These are phyloP conservation scores for Hyles vespertilio DNA, from an alignment of 1,140 invertebrate genomes.

Conservation along the genomic window DNA sequence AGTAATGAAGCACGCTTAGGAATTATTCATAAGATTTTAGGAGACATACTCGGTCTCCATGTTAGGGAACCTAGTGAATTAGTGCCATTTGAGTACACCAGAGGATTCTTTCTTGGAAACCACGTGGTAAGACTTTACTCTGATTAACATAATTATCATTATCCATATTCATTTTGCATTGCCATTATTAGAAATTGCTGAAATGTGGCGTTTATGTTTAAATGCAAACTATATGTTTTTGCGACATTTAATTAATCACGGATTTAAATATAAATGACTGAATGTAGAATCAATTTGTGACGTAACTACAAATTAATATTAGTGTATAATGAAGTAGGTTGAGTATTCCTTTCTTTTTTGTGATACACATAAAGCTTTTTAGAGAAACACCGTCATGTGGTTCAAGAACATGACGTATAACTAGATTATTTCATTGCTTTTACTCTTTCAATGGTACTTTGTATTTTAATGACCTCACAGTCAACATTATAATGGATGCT, in stretches of 20 bases:
- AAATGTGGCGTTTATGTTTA: neutral
- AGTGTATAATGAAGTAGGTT: neutral
- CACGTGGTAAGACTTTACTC: conserved; percentile 79
- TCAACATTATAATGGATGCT: neutral
- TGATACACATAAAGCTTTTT: conserved; percentile 12
- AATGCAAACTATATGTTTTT: neutral
- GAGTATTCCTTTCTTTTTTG: conserved; percentile 30
- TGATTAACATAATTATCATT: neutral
- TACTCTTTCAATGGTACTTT: neutral
- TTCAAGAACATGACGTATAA: conserved; percentile 2
- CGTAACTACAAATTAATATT: neutral
- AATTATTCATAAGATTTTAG: conserved; percentile 86
- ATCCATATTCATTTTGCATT: conserved; percentile 30
- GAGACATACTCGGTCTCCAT: conserved; percentile 82
- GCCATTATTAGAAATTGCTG: conserved; percentile 41
- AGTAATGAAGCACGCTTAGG: conserved; percentile 82
- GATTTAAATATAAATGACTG: too few relatives aligned
- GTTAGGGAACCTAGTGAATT: conserved; percentile 66
- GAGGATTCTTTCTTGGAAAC: conserved; percentile 85
- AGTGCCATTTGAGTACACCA: conserved; percentile 73
- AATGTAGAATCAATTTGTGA: too few relatives aligned
- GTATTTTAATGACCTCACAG: neutral
- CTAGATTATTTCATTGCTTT: neutral
- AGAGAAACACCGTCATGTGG: conserved; percentile 31
- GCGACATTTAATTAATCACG: too few relatives aligned